Evolutionary conservation across 1,140 invertebrate species (phyloP), one percentile per base, ranked within the genome.

Genomic region (Lucilia sericata): DNA sequence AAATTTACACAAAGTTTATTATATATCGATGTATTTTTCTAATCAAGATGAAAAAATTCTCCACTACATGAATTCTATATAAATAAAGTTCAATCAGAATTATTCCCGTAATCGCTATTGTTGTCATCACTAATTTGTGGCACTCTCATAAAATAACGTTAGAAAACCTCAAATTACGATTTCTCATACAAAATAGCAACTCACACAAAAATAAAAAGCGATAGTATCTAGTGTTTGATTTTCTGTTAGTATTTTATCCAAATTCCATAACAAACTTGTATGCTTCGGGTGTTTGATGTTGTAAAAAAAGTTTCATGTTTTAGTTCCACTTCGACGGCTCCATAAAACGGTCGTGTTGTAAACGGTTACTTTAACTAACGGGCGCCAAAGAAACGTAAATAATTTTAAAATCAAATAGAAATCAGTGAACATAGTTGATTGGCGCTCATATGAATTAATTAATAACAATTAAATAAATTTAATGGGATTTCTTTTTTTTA

Each of bases 241-340:
- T 80, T 47, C n/a, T 80, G 42, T 21, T 80, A 30, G 25, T 30
- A 30, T 30, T 49, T 80, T 80, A 80, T 80, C 76, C 76, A 51
- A 25, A 49, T 80, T 80, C 74, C 76, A 80, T 80, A 80, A 49
- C 76, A 80, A 80, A 80, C 76, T n/a, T 51, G 76, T 80, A 19
- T 80, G 42, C 42, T 78, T 3, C 2, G 76, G 7, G 42, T 49
- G n/a, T 80, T 19, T 19, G 42, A 80, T 80, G 17, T 80, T 80
- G 42, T 30, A 30, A 30, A 30, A 78, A 60, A 80, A 49, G 42
- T 49, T 80, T 80, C 76, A 49, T 80, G 76, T 80, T 80, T 80
- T 80, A 80, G 76, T 80, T 80, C 47, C 76, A 80, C 76, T 80
- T 80, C 42, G 76, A 49, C 76, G 76, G 76, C 76, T 80, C 21